Base-by-base conservation (phyloP, 2,797 vertebrate genomes). In the Anguilla anguilla region DNA sequence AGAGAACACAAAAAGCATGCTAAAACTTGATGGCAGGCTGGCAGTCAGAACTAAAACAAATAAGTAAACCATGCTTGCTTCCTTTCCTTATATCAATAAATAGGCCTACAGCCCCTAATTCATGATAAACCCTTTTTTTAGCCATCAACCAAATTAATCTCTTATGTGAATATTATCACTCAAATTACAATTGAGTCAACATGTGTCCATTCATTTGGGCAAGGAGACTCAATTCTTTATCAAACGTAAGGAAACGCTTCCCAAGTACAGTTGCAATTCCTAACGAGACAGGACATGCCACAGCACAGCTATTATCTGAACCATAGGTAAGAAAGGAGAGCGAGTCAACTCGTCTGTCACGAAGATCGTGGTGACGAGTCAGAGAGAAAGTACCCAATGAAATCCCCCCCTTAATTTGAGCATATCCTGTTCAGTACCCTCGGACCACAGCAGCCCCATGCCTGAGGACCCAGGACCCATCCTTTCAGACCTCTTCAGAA, bases 271-370 rank as follows among this genome's bases (percentile, higher is more conserved):
- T 67, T 43, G 49, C 69, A 79, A 53, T 19, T 35, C 46, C 22
- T 72, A 69, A 88, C 90, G 88, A 88, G 89, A 88, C 39, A 39
- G 28, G 64, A 85, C 86, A 89, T 74, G 88, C 79, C 53, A 59
- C 51, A 39, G 2, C 53, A 39, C 51, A 51, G 53, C 13, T 69
- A 39, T 87, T 67, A 90, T 86, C 39, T 15, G 31, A 57, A 72
- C 67, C 82, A 11, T 77, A 64, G 87, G 49, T 51, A 46, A 31
- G 31, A 67, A 13, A 28, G 1, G 51, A 51, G 87, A 11, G 0
- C 51, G 22, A 57, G 51, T 53, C 31, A 3, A 43, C 9, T 57
- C 0, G 57, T 31, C 17, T 87, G 39, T 10, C 25, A 28, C 2
- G 43, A 25, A 28, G 43, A 59, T 19, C 46, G 53, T 51, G 46